phyloP scores from a whole-genome alignment of 1,140 invertebrate species.

The Dendroctonus valens region DNA sequence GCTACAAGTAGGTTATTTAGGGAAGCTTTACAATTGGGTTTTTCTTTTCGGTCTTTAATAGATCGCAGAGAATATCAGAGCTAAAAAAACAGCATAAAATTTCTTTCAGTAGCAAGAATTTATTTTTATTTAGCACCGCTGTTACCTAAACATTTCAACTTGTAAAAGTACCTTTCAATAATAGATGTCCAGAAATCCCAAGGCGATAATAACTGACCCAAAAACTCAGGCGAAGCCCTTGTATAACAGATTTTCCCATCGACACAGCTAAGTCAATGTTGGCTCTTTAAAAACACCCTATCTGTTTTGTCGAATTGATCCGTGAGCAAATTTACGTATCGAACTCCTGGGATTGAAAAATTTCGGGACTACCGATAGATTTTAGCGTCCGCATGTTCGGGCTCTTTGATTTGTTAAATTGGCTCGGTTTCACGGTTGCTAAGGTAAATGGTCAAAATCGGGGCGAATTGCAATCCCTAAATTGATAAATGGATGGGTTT shows the following conservation, averaged over 20 bases:
- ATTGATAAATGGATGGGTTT: conserved; percentile 14
- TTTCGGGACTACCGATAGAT: conserved; percentile 25
- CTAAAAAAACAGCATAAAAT: no score
- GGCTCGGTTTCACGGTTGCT: conserved; percentile 25
- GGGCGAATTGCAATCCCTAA: conserved; percentile 9
- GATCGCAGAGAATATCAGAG: no score
- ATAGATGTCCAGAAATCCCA: not conserved
- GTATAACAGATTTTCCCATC: conserved; percentile 4
- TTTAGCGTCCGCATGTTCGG: conserved; percentile 18
- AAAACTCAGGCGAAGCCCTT: not conserved
- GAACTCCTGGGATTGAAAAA: conserved; percentile 18
- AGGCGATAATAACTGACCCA: conserved; percentile 10
- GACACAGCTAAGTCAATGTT: conserved; percentile 16
- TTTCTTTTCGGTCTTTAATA: no score
- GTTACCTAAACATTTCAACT: no score
- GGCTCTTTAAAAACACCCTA: conserved; percentile 19
- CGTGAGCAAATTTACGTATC: conserved; percentile 26
- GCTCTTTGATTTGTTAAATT: conserved; percentile 27
- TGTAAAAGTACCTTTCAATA: no score
- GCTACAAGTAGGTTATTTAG: no score
- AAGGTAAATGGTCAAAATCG: conserved; percentile 25
- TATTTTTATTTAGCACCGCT: no score
- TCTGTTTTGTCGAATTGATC: conserved; percentile 23
- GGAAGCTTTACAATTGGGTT: no score
- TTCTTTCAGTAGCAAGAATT: no score